phyloP scores from a whole-genome alignment of 2,797 vertebrate genomes.

The Antrozous pallidus region DNA sequence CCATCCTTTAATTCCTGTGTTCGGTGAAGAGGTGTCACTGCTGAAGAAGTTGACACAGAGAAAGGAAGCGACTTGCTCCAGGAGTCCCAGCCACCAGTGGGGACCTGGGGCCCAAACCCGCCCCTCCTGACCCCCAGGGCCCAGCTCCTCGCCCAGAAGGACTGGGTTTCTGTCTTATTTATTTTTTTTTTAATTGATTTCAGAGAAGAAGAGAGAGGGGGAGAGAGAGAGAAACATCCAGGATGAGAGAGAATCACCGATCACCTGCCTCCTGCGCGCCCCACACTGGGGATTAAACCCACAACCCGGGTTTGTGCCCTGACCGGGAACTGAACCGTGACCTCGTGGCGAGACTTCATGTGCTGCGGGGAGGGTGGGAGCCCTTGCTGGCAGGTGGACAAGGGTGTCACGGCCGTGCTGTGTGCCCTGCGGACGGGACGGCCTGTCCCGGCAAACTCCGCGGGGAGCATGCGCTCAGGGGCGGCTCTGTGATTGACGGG shows the following conservation, averaged over 20 bases:
- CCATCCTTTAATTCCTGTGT: rapidly evolving
- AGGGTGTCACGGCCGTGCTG: rapidly evolving
- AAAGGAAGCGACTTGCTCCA: rapidly evolving
- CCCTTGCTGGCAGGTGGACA: neutral
- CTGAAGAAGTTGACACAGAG: neutral
- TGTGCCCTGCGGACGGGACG: rapidly evolving
- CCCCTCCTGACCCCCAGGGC: neutral
- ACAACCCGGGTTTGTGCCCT: no score
- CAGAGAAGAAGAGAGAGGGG: no score
- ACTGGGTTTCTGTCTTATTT: neutral
- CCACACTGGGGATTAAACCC: no score
- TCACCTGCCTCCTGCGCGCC: no score
- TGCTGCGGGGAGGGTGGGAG: neutral
- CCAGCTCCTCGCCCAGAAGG: neutral
- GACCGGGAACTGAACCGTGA: no score
- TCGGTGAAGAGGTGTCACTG: rapidly evolving
- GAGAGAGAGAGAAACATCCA: no score
- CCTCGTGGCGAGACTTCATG: no score
- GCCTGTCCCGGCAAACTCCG: neutral
- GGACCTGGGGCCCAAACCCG: neutral
- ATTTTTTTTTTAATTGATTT: no score
- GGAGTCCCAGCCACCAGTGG: neutral
- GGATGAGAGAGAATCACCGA: no score
- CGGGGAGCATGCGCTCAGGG: rapidly evolving
- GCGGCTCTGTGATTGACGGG: neutral